These are phyloP conservation scores for Helicolenus hilgendorfi DNA, from an alignment of 2,797 vertebrate species.

Conservation along the genomic window DNA sequence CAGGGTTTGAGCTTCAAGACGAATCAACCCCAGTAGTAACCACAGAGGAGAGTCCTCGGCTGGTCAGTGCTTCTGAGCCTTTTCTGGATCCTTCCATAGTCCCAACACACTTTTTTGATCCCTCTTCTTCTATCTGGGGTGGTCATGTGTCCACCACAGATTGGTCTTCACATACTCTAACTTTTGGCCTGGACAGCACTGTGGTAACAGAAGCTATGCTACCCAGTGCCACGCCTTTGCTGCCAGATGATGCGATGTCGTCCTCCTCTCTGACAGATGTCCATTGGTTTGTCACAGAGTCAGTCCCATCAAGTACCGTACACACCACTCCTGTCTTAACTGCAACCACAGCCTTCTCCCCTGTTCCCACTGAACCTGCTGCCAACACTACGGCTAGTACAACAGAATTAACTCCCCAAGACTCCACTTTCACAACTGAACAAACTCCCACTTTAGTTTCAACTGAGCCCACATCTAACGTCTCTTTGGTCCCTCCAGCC, in stretches of 20 bases:
- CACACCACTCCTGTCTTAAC: conserved; percentile 61
- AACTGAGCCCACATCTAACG: conserved; percentile 51
- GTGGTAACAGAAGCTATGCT: conserved; percentile 43
- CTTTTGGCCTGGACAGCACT: conserved; percentile 53
- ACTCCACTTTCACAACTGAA: conserved; percentile 49
- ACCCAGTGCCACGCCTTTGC: conserved; percentile 65
- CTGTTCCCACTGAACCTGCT: conserved; percentile 44
- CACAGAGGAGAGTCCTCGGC: conserved; percentile 66
- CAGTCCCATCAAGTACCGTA: conserved; percentile 53
- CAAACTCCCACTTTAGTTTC: conserved; percentile 38
- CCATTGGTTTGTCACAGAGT: conserved; percentile 86
- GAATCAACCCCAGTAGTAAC: conserved; percentile 55
- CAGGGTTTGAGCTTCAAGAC: conserved; percentile 79
- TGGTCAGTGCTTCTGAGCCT: conserved; percentile 72
- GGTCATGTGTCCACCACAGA: conserved; percentile 84
- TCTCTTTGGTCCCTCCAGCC: conserved; percentile 54
- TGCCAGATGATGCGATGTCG: conserved; percentile 56
- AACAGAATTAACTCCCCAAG: conserved; percentile 19
- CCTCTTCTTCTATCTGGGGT: conserved; percentile 81
- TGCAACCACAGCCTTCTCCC: conserved; percentile 52
- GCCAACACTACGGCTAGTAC: conserved; percentile 24
- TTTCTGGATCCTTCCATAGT: conserved; percentile 83
- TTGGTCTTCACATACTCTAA: conserved; percentile 55
- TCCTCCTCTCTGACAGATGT: conserved; percentile 76
- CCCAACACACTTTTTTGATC: conserved; percentile 62